Evolutionary conservation across 2,113 vertebrate species (phyloP).

Genomic region (Bostrychus sinensis): DNA sequence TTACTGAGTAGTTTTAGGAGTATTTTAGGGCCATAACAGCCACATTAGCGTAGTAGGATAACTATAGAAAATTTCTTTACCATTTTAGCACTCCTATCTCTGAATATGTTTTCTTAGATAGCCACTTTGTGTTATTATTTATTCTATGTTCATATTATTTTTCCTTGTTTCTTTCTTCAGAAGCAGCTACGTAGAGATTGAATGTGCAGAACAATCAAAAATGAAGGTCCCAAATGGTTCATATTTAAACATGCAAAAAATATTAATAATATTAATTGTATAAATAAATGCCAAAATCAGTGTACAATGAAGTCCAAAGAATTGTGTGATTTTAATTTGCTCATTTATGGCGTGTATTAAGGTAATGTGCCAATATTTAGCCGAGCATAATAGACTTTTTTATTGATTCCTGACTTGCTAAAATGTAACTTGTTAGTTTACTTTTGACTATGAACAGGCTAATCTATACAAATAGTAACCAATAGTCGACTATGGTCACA

Average conservation of each 20-base stretch:
- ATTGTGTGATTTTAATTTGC: not conserved
- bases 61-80: not conserved
- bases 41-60: not conserved
- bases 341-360: not conserved
- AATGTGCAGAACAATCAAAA: conserved; percentile 4
- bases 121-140: too few relatives aligned
- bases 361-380: not conserved
- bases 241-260: not conserved
- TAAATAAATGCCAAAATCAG: not conserved
- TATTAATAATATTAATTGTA: too few relatives aligned
- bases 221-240: not conserved
- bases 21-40: not conserved
- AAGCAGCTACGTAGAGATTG: not conserved
- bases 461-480: not conserved
- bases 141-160: not conserved
- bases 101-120: too few relatives aligned
- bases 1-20: not conserved
- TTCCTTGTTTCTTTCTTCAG: not conserved
- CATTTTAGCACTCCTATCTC: not conserved
- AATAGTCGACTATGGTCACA: not conserved
- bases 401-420: not conserved
- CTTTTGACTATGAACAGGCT: not conserved
- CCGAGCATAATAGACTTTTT: not conserved
- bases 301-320: conserved; percentile 44
- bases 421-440: not conserved